A percentile compares a stretch with the other conserved stretches of the same genome.
phyloP scores from a whole-genome alignment of 2,113 vertebrate species.

The Artemisiospiza belli region DNA sequence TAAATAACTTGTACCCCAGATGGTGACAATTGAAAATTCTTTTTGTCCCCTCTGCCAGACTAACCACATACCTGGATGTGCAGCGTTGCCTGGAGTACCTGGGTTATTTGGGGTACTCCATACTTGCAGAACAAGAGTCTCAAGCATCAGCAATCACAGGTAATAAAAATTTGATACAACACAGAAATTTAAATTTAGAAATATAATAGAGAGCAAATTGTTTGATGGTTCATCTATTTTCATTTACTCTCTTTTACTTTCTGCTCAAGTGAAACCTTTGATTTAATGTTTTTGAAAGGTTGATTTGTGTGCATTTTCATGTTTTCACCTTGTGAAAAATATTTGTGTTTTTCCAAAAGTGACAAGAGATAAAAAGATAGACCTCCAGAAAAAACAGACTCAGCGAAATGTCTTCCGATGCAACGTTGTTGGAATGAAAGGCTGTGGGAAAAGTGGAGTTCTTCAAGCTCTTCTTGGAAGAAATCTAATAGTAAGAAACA shows the following conservation, averaged over 20 bases:
- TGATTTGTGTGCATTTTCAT: neutral
- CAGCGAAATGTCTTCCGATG: constrained; percentile 96
- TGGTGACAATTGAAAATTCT: neutral
- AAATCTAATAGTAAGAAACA: constrained; percentile 83
- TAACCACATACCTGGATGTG: constrained; percentile 95
- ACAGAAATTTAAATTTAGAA: neutral
- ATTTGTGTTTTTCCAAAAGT: constrained; percentile 75
- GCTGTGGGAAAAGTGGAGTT: constrained; percentile 91
- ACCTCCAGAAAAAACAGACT: constrained; percentile 98
- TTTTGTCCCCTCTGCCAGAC: constrained; percentile 70
- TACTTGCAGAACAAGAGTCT: constrained; percentile 95
- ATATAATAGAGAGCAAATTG: neutral
- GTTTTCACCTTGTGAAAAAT: neutral
- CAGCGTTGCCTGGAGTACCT: constrained; percentile 96
- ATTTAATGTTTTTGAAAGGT: neutral
- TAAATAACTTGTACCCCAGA: neutral
- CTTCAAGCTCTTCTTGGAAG: constrained; percentile 92
- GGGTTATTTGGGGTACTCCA: constrained; percentile 95
- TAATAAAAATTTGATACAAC: constrained; percentile 40
- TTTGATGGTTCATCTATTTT: neutral
- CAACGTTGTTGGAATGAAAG: constrained; percentile 88
- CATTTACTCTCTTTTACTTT: neutral
- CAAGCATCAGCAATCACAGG: constrained; percentile 94
- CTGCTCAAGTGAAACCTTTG: neutral
- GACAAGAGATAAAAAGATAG: constrained; percentile 96